These are phyloP conservation scores for Drosophila pallidifrons DNA, from an alignment of 1,140 invertebrate species.

Conservation along the genomic window DNA sequence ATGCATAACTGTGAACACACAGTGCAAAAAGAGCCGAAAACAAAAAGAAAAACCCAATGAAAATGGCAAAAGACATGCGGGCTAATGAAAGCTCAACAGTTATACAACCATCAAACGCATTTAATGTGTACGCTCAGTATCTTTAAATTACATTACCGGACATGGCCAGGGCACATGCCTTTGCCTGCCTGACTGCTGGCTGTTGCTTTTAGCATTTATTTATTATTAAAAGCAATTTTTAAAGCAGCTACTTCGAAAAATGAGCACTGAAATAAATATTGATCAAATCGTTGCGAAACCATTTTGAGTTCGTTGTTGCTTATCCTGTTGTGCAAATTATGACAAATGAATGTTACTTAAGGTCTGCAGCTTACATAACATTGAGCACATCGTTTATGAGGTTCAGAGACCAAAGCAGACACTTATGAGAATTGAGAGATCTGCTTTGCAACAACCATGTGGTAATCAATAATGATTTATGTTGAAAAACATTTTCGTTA, in stretches of 20 bases:
- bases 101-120: conserved; percentile 21
- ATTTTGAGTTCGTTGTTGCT: neutral
- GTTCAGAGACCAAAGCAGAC: neutral
- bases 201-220: conserved; percentile 5
- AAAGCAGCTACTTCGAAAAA: neutral
- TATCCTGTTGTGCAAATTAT: conserved; percentile 26
- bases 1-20: conserved; percentile 13
- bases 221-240: neutral
- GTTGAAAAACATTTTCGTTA: conserved; percentile 21
- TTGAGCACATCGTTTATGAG: conserved; percentile 24
- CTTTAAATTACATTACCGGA: conserved; percentile 18
- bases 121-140: conserved; percentile 4
- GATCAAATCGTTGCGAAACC: neutral
- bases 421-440: conserved; percentile 5
- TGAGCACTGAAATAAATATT: conserved; percentile 10
- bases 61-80: conserved; percentile 8
- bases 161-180: neutral
- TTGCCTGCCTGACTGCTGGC: neutral
- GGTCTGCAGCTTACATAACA: conserved; percentile 16
- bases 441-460: neutral
- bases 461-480: conserved; percentile 55
- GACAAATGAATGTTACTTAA: conserved; percentile 35
- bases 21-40: neutral
- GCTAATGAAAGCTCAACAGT: conserved; percentile 39
- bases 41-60: neutral